These are phyloP conservation scores for Rapana venosa DNA, from an alignment of 2,888 invertebrate genomes.

Conservation along the genomic window DNA sequence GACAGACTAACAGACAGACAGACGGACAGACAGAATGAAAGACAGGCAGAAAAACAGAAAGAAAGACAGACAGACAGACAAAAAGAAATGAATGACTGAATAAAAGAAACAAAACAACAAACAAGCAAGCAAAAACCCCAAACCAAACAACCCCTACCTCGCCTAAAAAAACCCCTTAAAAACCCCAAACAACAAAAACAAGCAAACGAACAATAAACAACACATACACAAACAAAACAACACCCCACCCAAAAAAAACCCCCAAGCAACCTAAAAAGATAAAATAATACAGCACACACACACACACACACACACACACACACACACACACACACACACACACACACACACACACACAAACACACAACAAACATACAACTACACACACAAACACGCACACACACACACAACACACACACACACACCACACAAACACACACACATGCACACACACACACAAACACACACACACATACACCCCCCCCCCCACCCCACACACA, in stretches of 20 bases:
- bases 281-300: too few species aligned
- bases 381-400: too few species aligned
- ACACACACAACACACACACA: too few species aligned
- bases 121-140: background rate
- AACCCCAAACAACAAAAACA: too few species aligned
- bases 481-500: too few species aligned
- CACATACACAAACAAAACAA: background rate
- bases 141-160: background rate
- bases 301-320: slow-evolving; percentile 15
- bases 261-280: too few species aligned
- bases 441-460: too few species aligned
- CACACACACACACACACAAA: background rate
- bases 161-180: background rate
- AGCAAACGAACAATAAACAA: too few species aligned
- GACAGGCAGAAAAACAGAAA: background rate
- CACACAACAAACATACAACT: background rate
- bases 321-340: background rate
- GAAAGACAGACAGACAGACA: background rate
- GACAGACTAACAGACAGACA: background rate
- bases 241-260: background rate
- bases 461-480: too few species aligned
- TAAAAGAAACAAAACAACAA: background rate
- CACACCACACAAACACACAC: too few species aligned
- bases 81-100: background rate
- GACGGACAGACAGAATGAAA: background rate